Base-by-base conservation (phyloP, 2,888 invertebrate species). In the Pammene fasciana region DNA sequence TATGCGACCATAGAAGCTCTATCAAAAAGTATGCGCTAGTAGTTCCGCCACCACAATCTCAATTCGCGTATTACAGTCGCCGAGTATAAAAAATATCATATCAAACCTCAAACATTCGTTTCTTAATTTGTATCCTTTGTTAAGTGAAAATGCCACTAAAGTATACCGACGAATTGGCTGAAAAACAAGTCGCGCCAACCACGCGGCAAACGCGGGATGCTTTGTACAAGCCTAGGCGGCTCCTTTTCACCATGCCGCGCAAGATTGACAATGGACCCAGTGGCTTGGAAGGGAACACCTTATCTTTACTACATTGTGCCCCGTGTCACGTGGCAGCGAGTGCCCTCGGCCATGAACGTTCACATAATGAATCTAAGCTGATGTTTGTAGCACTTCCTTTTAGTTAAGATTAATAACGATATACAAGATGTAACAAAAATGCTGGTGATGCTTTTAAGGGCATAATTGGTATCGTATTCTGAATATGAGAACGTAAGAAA, bases 241-340 rank as follows among this genome's bases (percentile, higher is more conserved):
- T 84, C 85, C 86, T 86, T 86, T 88, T 85, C 86, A 84, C 84
- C 82, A 81, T 82, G 83, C 80, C 82, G 81, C 82, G 73, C 86
- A 87, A 88, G 88, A 88, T 87, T 85, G 86, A 91, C 92, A 91
- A 92, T 89, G 82, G 90, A 85, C 70, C 75, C 88, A 90, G 85
- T 91, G 90, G 87, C 83, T 88, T 78, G 92, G 90, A 92, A 92
- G 83, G 86, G 88, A 80, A 81, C 81, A 87, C 88, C 89, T 91
- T 91, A 91, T 91, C 90, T 90, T 86, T 87, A 86, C 82, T 87
- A 87, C 89, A 89, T 88, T 90, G 89, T 90, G 86, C 84, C 88
- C 89, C 85, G 82, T 85, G 90, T 90, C 90, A 90, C 86, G 86
- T 84, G 87, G 86, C 61, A 86, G 87, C 82, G 83, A 87, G 86